phyloP scores from a whole-genome alignment of 2,113 vertebrate species.

The Myrmecophaga tridactyla region DNA sequence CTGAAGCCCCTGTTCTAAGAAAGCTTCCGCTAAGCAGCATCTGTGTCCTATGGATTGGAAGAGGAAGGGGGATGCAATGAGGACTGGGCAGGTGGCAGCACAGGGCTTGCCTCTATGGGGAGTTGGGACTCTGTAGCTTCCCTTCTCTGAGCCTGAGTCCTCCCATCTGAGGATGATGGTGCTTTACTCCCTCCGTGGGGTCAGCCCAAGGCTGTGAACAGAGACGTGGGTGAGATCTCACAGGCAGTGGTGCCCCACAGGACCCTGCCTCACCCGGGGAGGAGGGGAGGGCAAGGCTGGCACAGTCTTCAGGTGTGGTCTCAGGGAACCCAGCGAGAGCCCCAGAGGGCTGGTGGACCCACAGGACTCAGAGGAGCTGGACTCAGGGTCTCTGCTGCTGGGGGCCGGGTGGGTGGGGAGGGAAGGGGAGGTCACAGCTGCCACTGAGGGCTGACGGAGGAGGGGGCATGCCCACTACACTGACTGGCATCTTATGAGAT shows the following conservation, averaged over 20 bases:
- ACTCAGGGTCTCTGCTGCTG: too few relatives aligned
- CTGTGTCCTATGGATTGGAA: not conserved
- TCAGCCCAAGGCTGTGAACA: not conserved
- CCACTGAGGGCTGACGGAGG: not conserved
- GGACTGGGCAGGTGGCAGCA: fast-evolving
- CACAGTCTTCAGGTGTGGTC: fast-evolving
- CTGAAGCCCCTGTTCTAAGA: not conserved
- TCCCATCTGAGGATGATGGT: not conserved
- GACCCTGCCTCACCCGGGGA: not conserved
- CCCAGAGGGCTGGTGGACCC: not conserved
- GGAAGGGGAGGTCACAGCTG: too few relatives aligned
- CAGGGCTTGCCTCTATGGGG: not conserved
- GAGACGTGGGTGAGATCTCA: not conserved
- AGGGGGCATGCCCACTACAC: fast-evolving
- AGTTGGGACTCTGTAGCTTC: not conserved
- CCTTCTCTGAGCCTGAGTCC: not conserved
- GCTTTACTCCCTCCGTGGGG: not conserved
- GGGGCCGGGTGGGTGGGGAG: too few relatives aligned
- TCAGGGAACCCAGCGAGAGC: not conserved
- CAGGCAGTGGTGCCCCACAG: not conserved
- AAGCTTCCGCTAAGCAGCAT: not conserved
- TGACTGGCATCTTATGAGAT: not conserved
- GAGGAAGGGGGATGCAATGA: not conserved
- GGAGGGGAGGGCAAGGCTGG: not conserved
- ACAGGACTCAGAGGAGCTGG: not conserved